A percentile compares a stretch with the other conserved stretches of the same genome.
phyloP scores from a whole-genome alignment of 1,140 invertebrate species.

The Rhyzopertha dominica region DNA sequence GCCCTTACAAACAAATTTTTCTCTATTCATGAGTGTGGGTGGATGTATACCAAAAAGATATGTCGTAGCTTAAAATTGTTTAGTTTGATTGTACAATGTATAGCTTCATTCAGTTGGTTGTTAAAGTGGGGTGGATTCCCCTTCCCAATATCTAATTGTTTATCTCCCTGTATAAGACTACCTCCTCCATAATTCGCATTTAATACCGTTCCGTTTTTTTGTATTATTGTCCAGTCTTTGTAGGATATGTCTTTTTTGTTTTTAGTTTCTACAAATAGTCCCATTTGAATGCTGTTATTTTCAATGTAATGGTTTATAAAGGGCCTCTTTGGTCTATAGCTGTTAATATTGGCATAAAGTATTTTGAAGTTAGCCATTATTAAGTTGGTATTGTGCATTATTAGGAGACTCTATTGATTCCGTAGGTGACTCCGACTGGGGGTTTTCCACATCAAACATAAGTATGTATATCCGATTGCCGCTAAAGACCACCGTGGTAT shows the following conservation, averaged over 20 bases:
- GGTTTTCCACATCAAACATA: slow-evolving; percentile 3
- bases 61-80: background rate
- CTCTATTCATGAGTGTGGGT: too few relatives aligned
- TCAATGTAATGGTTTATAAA: background rate
- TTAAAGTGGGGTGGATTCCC: slow-evolving; percentile 1
- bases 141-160: background rate
- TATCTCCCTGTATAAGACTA: background rate
- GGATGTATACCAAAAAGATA: too few relatives aligned
- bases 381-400: background rate
- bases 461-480: slow-evolving; percentile 1
- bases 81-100: background rate
- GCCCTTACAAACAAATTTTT: too few relatives aligned
- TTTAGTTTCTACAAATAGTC: background rate
- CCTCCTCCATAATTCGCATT: background rate
- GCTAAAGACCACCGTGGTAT: background rate
- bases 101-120: slow-evolving; percentile 5
- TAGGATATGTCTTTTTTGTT: background rate
- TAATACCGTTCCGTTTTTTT: background rate
- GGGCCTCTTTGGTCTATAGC: background rate
- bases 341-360: slow-evolving; percentile 7
- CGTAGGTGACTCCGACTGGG: background rate
- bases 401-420: background rate
- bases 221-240: background rate
- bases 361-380: background rate
- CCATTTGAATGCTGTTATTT: background rate